A percentile compares a stretch with the other conserved stretches of the same genome.
phyloP scores from a whole-genome alignment of 2,797 vertebrate genomes.

The Falco rusticolus region DNA sequence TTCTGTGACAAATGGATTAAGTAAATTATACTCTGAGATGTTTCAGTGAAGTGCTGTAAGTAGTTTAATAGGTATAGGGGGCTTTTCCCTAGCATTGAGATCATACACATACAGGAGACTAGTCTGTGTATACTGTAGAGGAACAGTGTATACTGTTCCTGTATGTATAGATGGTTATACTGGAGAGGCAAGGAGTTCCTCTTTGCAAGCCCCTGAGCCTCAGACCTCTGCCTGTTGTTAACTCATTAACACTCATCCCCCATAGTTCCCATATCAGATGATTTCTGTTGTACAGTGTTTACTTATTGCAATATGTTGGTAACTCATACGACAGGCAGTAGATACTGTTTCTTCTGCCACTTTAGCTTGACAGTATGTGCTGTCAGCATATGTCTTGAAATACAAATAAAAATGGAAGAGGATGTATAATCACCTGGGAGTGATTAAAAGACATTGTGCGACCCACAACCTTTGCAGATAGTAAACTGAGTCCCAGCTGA shows the following conservation, averaged over 20 bases:
- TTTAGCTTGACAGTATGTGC: neutral
- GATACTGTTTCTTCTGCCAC: neutral
- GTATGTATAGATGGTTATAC: neutral
- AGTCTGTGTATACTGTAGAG: neutral
- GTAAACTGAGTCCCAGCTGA: conserved; percentile 14
- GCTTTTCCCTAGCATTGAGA: neutral
- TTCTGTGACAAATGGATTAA: neutral
- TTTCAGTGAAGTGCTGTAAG: neutral
- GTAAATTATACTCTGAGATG: neutral
- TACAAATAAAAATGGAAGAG: neutral
- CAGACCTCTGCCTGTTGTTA: neutral
- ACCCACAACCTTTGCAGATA: neutral
- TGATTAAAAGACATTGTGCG: neutral
- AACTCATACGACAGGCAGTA: neutral
- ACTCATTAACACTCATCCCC: fast-evolving
- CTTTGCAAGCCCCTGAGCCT: neutral
- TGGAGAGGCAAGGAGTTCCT: neutral
- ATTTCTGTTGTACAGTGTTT: neutral
- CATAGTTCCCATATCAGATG: neutral
- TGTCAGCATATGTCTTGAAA: neutral
- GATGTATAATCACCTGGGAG: neutral
- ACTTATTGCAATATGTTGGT: neutral
- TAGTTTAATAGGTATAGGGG: neutral
- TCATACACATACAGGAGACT: neutral
- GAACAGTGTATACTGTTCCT: too few relatives aligned